phyloP scores from a whole-genome alignment of 2,113 vertebrate species.

The Sisor rabdophorus region DNA sequence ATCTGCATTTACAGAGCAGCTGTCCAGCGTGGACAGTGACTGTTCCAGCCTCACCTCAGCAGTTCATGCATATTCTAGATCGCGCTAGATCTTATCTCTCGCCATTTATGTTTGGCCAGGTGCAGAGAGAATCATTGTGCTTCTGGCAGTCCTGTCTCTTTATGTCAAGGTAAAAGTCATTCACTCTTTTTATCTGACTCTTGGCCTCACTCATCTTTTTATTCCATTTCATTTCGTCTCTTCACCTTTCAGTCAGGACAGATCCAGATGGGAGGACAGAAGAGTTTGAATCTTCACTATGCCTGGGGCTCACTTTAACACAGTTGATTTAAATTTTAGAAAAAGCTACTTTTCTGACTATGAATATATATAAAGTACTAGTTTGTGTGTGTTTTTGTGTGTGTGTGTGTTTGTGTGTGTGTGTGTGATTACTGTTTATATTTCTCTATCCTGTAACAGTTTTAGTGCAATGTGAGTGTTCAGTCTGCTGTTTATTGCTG shows the following conservation, averaged over 20 bases:
- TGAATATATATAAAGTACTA: neutral
- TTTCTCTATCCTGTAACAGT: conserved; percentile 33
- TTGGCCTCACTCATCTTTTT: conserved; percentile 24
- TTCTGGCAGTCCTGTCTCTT: conserved; percentile 55
- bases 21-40: conserved; percentile 26
- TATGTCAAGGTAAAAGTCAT: conserved; percentile 39
- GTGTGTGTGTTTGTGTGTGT: conserved; percentile 9
- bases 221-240: conserved; percentile 47
- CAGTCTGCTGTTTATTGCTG: conserved; percentile 11
- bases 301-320: conserved; percentile 47
- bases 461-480: neutral
- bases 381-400: conserved; percentile 56
- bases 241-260: conserved; percentile 71
- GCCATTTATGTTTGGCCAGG: conserved; percentile 34
- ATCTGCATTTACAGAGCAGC: conserved; percentile 35
- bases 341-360: conserved; percentile 33
- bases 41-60: conserved; percentile 10
- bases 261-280: conserved; percentile 59
- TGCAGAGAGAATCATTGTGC: conserved; percentile 44
- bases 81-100: conserved; percentile 34
- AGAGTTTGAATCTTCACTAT: conserved; percentile 61
- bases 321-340: conserved; percentile 78
- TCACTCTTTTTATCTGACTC: conserved; percentile 36
- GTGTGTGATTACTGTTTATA: conserved; percentile 9
- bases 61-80: conserved; percentile 47